Evolutionary conservation across 1,140 invertebrate species (phyloP), one percentile per base, ranked within the genome.

Genomic region (Trichonephila clavipes): DNA sequence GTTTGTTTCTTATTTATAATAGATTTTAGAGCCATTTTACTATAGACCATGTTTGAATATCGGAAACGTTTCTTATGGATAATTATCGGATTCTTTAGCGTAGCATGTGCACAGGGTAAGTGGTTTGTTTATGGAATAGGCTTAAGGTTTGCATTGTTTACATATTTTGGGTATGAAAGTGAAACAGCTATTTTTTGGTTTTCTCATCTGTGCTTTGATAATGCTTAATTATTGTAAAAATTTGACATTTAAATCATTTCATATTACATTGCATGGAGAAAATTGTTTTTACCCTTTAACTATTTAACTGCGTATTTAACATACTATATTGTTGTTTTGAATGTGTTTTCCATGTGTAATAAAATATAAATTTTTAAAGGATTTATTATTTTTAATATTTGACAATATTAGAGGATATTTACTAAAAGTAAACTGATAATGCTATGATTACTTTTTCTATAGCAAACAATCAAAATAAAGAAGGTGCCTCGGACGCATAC

Each of bases 81-180:
- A 88, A n/a, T 93, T 51, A 24, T 44, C 86, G 72, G 59, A 44
- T 64, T 88, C 2, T 28, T 93, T n/a, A 44, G 58, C 16, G 19
- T 81, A 21, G 86, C 88, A 59, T 82, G 44, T 34, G 24, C 92
- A 21, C 92, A 93, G 81, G 92, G 92, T 93, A 93, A 88, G 92
- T 87, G 40, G 10, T 61, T 72, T 58, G 19, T 51, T 72, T n/a
- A 16, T 82, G 21, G 59, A 92, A 58, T 93, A 93, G 92, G 92
- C 85, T 81, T 93, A 93, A 87, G 62, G 34, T 6, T 40, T 44
- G 19, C 12, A 19, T 72, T 89, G 88, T 69, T 89, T 89, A 72
- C 64, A 72, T 62, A 16, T 21, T 34, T 51, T 61, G 5, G 34
- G 59, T 59, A 16, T 6, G 58, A 85, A 58, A n/a, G 51, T 24